These are phyloP conservation scores for Poliocrania exsul DNA, from an alignment of 2,797 vertebrate species.

Conservation along the genomic window DNA sequence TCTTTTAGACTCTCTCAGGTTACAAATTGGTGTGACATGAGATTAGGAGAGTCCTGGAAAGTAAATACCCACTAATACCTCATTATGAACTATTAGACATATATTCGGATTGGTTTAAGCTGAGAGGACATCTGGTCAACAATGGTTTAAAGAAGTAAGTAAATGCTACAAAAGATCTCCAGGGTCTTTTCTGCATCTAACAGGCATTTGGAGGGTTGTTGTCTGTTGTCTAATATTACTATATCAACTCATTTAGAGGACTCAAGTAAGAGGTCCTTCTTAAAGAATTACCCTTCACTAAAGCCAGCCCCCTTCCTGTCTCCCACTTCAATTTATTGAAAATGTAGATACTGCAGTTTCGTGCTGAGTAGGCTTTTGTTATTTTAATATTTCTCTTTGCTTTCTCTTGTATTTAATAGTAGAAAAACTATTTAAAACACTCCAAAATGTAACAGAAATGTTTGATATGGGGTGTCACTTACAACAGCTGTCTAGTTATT, in stretches of 20 bases:
- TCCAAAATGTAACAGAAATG: neutral
- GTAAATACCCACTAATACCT: conserved; percentile 24
- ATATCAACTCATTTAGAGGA: neutral
- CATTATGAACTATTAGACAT: conserved; percentile 52
- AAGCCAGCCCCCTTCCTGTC: neutral
- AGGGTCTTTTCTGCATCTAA: neutral
- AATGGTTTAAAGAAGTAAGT: conserved; percentile 8
- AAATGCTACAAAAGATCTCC: neutral
- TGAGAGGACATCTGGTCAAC: neutral
- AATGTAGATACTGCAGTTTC: neutral
- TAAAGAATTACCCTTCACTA: neutral
- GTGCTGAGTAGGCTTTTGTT: neutral
- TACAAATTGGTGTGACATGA: conserved; percentile 36
- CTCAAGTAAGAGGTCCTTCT: neutral
- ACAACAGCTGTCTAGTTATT: neutral
- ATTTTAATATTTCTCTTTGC: neutral
- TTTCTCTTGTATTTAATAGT: neutral
- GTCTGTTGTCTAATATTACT: neutral
- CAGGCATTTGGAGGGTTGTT: neutral
- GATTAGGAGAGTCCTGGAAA: conserved; percentile 32
- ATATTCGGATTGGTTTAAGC: conserved; percentile 29
- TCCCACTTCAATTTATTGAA: neutral
- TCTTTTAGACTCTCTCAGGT: neutral
- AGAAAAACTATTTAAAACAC: neutral
- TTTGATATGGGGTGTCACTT: neutral